Base-by-base conservation (phyloP, 2,113 vertebrate species). In the Oryzias celebensis region DNA sequence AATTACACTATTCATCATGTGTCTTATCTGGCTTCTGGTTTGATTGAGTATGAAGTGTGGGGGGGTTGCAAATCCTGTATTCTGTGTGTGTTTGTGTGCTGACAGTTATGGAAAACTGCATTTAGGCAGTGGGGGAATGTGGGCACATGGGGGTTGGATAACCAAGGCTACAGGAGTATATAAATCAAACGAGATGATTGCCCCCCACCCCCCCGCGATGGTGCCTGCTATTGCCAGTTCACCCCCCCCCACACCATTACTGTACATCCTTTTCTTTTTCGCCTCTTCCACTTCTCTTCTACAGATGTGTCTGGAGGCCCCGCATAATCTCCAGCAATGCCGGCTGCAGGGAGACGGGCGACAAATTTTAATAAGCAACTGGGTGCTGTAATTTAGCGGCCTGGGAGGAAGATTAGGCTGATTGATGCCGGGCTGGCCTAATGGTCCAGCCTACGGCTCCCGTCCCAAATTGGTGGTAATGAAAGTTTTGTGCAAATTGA, bases 401-500 rank as follows among this genome's bases (percentile, higher is more conserved):
- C 89, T 85, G 83, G 84, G 90, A 90, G 88, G 87, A 79, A 90
- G 90, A 92, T 91, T 91, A 91, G 83, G 71, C 79, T 92, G 91
- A 93, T 91, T 90, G 91, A 93, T 92, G 86, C 84, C 43, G 75
- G 70, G 74, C 67, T 75, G 73, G 66, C 74, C 84, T 91, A 93
- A 91, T 92, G 91, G 90, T 83, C 86, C 84, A 83, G 87, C 90
- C 87, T 88, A 80, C 75, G 84, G 84, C 87, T 84, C 75, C 79
- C 36, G 61, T 75, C 64, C 87, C 82, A 91, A 91, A 89, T 90
- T 90, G 85, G 87, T 78, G 81, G 89, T 93, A 92, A 93, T 93
- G 92, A 92, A 91, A 90, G 91, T 92, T 93, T 93, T 93, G 91
- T 93, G 92, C 90, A 93, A 92, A 93, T 93, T 85, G 87, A 87